Evolutionary conservation across 2,888 invertebrate genomes (phyloP), one percentile per base, ranked within the genome.

Genomic region (Nowickia ferox): DNA sequence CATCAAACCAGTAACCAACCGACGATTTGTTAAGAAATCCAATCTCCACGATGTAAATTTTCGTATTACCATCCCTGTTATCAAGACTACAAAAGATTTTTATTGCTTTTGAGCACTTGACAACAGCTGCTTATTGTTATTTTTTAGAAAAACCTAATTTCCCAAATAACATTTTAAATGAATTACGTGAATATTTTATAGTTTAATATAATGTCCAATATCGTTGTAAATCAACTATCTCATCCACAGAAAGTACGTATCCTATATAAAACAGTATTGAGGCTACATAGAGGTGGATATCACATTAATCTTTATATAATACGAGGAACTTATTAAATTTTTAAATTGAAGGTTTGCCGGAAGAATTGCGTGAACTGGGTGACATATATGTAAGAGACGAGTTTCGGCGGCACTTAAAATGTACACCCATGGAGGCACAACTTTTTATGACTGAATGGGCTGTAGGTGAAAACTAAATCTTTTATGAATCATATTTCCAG

Each of bases 381-480:
- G 95, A 96, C 89, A 94, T 94, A 89, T 97, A 97, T 90, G 96
- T 96, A 0, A 94, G 95, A 86, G 97, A 96, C 87, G 97, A 98
- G 93, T 98, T 98, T 92, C 95, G 95, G 90, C 93, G 97, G 63
- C 98, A 98, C 91, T 96, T 96, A 90, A 94, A 94, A 11, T 96
- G 96, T 88, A 94, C 94, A 74, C 93, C 94, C 0, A 93, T 94
- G 59, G 97, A 97, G 92, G 95, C 97, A 0, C 93, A 94, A 15
- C 94, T 96, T 74, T 98, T 98, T 91, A 94, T 98, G 92, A 95
- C 94, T 40, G 98, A 98, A 93, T 98, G 98, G 98, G 96, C 96
- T 68, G 98, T 97, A 88, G 88, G 89, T 82, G 4, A 15, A 9
- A 19, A 3, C 5, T 6, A n/a, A 42, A 19, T 6, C 15, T 22